Percentiles rank a stretch among this genome's conserved stretches.
phyloP scores from a whole-genome alignment of 1,140 invertebrate species.

The Cephus cinctus region DNA sequence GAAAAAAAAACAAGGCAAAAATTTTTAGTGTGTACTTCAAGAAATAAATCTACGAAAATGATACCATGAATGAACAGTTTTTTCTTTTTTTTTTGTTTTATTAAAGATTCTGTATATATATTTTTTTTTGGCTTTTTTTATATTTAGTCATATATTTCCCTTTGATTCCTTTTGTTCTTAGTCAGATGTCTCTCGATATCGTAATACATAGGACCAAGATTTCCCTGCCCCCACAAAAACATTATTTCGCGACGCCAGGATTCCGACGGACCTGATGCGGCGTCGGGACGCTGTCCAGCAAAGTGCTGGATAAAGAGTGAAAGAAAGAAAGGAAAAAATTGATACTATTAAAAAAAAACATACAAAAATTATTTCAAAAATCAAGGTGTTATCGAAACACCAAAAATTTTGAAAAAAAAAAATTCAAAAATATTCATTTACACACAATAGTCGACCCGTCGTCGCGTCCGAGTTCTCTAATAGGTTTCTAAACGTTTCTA shows the following conservation, averaged over 20 bases:
- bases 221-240: slow-evolving; percentile 24
- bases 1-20: neutral
- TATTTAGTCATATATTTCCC: slow-evolving; percentile 10
- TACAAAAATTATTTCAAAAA: too few species aligned
- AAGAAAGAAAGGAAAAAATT: neutral
- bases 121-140: too few species aligned
- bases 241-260: slow-evolving; percentile 21
- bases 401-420: too few species aligned
- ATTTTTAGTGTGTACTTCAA: slow-evolving; percentile 33
- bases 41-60: slow-evolving; percentile 37
- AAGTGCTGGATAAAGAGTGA: too few species aligned
- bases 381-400: too few species aligned
- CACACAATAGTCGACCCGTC: slow-evolving; percentile 13
- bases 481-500: slow-evolving; percentile 28
- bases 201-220: slow-evolving; percentile 46
- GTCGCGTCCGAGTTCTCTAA: slow-evolving; percentile 17
- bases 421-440: too few species aligned
- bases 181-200: too few species aligned
- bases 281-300: too few species aligned
- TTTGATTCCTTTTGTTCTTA: slow-evolving; percentile 15
- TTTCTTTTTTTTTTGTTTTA: slow-evolving; percentile 15
- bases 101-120: too few species aligned
- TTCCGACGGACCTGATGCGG: slow-evolving; percentile 20
- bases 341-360: too few species aligned
- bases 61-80: slow-evolving; percentile 21